Conservation (phyloP, 2,888 invertebrate genomes). For the Hirtodrosophila trivittata region DNA sequence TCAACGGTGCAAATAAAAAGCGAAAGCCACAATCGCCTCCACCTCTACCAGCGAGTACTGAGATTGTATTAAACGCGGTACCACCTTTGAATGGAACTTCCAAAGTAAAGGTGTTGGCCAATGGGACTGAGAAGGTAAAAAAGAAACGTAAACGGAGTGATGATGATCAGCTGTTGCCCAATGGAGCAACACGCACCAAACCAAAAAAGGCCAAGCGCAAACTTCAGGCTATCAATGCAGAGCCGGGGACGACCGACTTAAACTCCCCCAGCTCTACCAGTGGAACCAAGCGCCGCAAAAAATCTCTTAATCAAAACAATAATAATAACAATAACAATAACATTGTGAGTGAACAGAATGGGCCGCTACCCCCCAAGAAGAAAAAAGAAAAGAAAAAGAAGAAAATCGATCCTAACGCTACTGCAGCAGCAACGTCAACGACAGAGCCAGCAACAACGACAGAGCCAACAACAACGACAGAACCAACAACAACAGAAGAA, state of each 20-base stretch:
- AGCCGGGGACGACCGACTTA: constrained; percentile 13
- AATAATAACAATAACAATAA: constrained; percentile 52
- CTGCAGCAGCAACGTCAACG: not conserved
- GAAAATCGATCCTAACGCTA: constrained; percentile 4
- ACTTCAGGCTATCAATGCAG: constrained; percentile 38
- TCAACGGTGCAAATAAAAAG: too few species aligned
- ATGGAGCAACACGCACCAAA: constrained; percentile 43
- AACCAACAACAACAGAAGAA: too few species aligned
- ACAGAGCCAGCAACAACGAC: too few species aligned
- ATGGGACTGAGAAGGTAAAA: constrained; percentile 41
- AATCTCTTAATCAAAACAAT: constrained; percentile 39
- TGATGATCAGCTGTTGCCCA: constrained; percentile 30
- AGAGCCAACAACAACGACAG: not conserved
- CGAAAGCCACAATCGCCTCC: constrained; percentile 3
- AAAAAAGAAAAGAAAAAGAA: constrained; percentile 16
- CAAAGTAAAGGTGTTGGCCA: too few species aligned
- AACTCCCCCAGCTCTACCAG: constrained; percentile 21
- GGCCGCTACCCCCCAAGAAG: constrained; percentile 22
- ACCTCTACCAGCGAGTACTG: constrained; percentile 14
- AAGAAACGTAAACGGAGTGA: constrained; percentile 32
- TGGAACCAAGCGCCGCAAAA: constrained; percentile 46
- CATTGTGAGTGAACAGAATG: constrained; percentile 42
- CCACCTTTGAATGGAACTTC: constrained; percentile 56
- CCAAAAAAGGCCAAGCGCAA: constrained; percentile 50
- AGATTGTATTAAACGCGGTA: constrained; percentile 5